Percentiles rank a stretch among this genome's conserved stretches.
Conservation (phyloP, 2,888 invertebrate species). For the Octodonta nipae region DNA sequence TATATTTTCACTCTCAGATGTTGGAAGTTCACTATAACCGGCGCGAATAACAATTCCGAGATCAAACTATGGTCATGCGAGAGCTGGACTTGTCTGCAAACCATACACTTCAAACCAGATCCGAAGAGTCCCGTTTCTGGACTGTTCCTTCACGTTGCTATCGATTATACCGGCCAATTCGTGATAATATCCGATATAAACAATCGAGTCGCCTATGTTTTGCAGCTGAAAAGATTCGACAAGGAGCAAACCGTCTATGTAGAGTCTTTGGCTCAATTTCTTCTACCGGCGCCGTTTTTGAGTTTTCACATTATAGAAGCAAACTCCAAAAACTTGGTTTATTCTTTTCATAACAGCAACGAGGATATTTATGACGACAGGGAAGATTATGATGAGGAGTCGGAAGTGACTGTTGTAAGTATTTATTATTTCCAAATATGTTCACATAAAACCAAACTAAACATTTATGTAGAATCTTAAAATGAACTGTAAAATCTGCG, state of each 20-base stretch:
- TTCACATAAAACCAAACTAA: too few relatives aligned
- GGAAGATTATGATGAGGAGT: slow-evolving; percentile 43
- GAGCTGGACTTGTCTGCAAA: slow-evolving; percentile 88
- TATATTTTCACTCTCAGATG: slow-evolving; percentile 45
- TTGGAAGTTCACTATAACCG: slow-evolving; percentile 93
- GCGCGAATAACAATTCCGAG: slow-evolving; percentile 77
- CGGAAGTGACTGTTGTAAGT: slow-evolving; percentile 36
- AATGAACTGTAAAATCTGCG: too few relatives aligned
- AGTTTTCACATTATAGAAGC: slow-evolving; percentile 82
- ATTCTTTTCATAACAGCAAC: slow-evolving; percentile 31
- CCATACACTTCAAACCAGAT: slow-evolving; percentile 52
- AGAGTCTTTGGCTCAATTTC: slow-evolving; percentile 70
- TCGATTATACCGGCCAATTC: slow-evolving; percentile 77
- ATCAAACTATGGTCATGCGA: slow-evolving; percentile 92
- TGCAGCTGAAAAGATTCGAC: slow-evolving; percentile 55
- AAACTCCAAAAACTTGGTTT: slow-evolving; percentile 39
- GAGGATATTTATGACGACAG: slow-evolving; percentile 46
- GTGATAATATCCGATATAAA: slow-evolving; percentile 79
- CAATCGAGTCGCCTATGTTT: slow-evolving; percentile 55
- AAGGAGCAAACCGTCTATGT: slow-evolving; percentile 51
- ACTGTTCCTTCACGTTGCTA: slow-evolving; percentile 55
- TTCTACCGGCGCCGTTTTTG: slow-evolving; percentile 73
- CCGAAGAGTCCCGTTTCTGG: slow-evolving; percentile 32
- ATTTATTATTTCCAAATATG: too few relatives aligned
- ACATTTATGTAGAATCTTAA: too few relatives aligned